Base-by-base conservation (phyloP, 2,113 vertebrate genomes). In the Macquaria australasica region DNA sequence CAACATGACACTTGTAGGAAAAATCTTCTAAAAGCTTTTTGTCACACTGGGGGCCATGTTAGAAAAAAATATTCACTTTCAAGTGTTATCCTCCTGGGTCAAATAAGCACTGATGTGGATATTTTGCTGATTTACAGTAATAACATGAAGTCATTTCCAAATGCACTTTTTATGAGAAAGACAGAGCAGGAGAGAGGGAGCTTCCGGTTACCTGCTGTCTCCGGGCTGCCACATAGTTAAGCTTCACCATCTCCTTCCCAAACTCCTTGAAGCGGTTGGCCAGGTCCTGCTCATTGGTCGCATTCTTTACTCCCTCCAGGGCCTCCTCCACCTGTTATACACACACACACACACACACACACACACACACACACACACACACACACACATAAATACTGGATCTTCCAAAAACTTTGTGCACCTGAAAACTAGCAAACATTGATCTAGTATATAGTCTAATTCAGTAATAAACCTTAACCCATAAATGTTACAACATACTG, bases 241-340 rank as follows among this genome's bases (percentile, higher is more conserved):
- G 97, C 88, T 99, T 99, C 73, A 99, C 98, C 98, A 99, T 99
- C 92, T 99, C 98, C 81, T 99, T 99, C n/a, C 98, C 98, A 94
- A 99, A 99, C 70, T 99, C 98, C 90, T 99, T 99, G 85, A 99
- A 99, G 80, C 98, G 97, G 79, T 98, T 97, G 20, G 98, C 98
- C 87, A 99, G 94, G 86, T 99, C 98, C 93, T 99, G 98, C 79
- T 99, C 98, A 63, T 99, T 99, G 73, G 97, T 98, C 8, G 98
- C 98, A 71, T 98, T 98, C 93, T 98, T 99, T 71, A 99, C 98
- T 14, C 97, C 97, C 93, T 99, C 98, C 34, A 99, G 89, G 1
- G 98, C 97, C 48, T 99, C 98, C 77, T 99, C 98, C 75, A 99
- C 98, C 98, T 99, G 71, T 58, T 62, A 84, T 43, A 82, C 60